phyloP scores from a whole-genome alignment of 1,140 invertebrate species.

The Zaprionus vittiger region DNA sequence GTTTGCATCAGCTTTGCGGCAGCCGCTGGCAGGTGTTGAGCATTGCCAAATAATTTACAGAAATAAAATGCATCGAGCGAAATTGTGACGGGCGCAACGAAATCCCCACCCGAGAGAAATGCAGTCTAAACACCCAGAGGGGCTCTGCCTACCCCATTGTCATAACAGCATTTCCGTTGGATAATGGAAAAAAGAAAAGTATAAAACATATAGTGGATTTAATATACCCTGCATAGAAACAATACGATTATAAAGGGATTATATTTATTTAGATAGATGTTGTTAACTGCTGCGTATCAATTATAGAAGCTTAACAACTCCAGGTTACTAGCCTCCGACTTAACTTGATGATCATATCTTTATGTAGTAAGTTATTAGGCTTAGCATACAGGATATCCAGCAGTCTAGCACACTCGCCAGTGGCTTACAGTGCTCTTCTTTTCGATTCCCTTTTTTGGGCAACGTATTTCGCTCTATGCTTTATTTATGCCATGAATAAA shows the following conservation, averaged over 20 bases:
- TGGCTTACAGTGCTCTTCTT: conserved; percentile 26
- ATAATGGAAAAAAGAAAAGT: neutral
- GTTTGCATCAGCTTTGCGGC: conserved; percentile 57
- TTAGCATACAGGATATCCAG: neutral
- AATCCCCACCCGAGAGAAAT: neutral
- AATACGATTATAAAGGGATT: neutral
- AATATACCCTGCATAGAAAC: neutral
- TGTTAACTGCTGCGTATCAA: too few species aligned
- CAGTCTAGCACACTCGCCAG: neutral
- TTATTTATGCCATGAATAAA: conserved; percentile 82
- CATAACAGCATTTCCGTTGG: neutral
- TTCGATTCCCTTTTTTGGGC: conserved; percentile 43
- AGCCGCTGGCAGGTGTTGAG: conserved; percentile 44
- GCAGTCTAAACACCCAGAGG: neutral
- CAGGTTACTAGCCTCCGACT: too few species aligned
- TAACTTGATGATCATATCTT: too few species aligned
- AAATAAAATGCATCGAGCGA: conserved; percentile 53
- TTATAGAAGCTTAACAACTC: too few species aligned
- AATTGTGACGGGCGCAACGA: conserved; percentile 20
- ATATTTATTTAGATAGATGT: too few species aligned
- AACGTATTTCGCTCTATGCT: conserved; percentile 45
- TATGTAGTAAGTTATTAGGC: too few species aligned
- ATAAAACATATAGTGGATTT: neutral
- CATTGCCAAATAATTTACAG: conserved; percentile 47
- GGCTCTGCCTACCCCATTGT: neutral